Base-by-base conservation (phyloP, 2,113 vertebrate species). In the Solea solea region DNA sequence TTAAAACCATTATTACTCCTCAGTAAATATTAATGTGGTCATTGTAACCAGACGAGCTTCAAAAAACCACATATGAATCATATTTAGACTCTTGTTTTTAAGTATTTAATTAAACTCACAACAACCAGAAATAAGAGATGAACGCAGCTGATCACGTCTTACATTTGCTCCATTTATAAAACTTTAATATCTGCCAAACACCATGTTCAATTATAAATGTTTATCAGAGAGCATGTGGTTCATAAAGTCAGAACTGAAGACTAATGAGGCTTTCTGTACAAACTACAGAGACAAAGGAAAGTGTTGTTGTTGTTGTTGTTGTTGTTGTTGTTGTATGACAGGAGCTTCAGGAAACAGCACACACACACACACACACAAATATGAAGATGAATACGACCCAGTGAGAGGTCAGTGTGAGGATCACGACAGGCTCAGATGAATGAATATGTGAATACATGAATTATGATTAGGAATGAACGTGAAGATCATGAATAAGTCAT, bases 401-500 rank as follows among this genome's bases (percentile, higher is more conserved):
- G 65, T 74, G 49, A 82, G 53, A 82, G 80, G 79, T 85, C 64
- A 75, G 42, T 46, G 42, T 16, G 40, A 53, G 72, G 89, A 80
- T 68, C 66, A 72, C 78, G 70, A 78, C 25, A 74, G 53, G 69
- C 67, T 58, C 41, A 69, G 52, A 71, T 77, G 76, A 80, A 87
- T 81, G 55, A 81, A 79, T 73, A 66, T 71, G 50, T 83, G 81
- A 86, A 82, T 81, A 76, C 48, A 74, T 78, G 63, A 71, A 57
- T 78, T 72, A 74, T 82, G 69, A 88, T 83, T 81, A 80, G 28
- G 56, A 84, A 62, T 70, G 60, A 62, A 61, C 46, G 53, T 70
- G 84, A 82, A 74, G 66, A 64, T 5, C 55, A 81, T 84, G 71
- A 80, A 87, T 89, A 74, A 71, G 16, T 71, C 76, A 88, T 84